Percentiles rank a stretch among this genome's conserved stretches.
These are phyloP conservation scores for Gortyna flavago DNA, from an alignment of 2,888 invertebrate genomes.

Conservation along the genomic window DNA sequence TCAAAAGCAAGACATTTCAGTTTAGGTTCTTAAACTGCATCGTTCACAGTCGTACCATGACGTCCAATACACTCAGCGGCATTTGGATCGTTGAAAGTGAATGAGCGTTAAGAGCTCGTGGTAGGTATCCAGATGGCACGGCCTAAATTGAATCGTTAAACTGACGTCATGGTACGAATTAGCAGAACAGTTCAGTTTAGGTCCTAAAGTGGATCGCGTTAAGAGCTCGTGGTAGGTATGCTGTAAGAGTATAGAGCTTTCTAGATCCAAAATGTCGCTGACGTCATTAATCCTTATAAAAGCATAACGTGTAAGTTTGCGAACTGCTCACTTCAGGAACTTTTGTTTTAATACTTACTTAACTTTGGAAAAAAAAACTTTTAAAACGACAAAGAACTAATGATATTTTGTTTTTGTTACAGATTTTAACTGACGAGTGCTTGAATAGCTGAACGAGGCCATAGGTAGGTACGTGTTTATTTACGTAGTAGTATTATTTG, in stretches of 20 bases:
- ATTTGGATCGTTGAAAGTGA: too few relatives aligned
- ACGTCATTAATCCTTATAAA: background rate
- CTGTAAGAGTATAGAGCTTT: conserved; percentile 3
- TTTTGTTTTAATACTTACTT: background rate
- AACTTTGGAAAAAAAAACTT: background rate
- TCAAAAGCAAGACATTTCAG: too few relatives aligned
- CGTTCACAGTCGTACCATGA: too few relatives aligned
- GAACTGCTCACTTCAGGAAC: background rate
- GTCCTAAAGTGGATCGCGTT: too few relatives aligned
- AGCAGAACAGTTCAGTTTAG: too few relatives aligned
- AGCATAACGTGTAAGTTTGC: background rate
- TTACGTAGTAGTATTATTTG: conserved; percentile 18
- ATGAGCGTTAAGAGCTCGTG: too few relatives aligned
- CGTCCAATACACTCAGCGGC: too few relatives aligned
- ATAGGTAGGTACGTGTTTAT: conserved; percentile 73
- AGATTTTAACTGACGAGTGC: conserved; percentile 80
- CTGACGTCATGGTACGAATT: too few relatives aligned
- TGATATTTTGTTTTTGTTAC: conserved; percentile 74
- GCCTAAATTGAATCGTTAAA: too few relatives aligned
- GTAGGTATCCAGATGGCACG: too few relatives aligned
- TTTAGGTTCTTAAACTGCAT: too few relatives aligned
- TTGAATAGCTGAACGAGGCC: conserved; percentile 85
- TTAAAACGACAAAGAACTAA: conserved; percentile 7
- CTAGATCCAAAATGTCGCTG: conserved; percentile 28
- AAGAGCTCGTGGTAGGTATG: too few relatives aligned